Percentiles rank a stretch among this genome's conserved stretches.
Conservation (phyloP, 1,140 invertebrate genomes). For the Zophobas morio region DNA sequence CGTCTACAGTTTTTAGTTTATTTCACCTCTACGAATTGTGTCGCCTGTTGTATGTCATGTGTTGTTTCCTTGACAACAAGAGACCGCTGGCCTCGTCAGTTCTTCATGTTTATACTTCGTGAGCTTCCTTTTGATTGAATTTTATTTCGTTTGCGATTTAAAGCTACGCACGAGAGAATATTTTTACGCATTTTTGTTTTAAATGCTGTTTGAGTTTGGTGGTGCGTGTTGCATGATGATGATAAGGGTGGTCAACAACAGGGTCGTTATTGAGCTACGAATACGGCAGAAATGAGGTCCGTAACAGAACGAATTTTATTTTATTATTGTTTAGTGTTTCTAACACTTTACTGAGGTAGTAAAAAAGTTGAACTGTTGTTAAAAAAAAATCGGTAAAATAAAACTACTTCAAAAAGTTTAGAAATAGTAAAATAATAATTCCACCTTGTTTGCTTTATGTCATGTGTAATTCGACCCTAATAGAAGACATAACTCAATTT, state of each 20-base stretch:
- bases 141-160: conserved; percentile 23
- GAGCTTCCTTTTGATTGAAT: conserved; percentile 19
- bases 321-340: no score
- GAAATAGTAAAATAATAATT: no score
- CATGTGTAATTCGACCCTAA: no score
- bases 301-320: no score
- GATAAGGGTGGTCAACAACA: not conserved
- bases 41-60: conserved; percentile 33
- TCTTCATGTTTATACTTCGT: conserved; percentile 23
- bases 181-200: conserved; percentile 21
- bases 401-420: no score
- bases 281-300: no score
- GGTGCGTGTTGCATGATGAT: not conserved
- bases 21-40: conserved; percentile 29
- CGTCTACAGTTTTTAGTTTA: conserved; percentile 36
- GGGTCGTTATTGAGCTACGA: no score
- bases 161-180: not conserved
- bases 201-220: conserved; percentile 14
- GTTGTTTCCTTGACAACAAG: conserved; percentile 34
- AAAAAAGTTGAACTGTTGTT: no score
- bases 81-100: conserved; percentile 35
- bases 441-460: no score
- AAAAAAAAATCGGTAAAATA: no score
- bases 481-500: no score
- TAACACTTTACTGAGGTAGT: no score